phyloP scores from a whole-genome alignment of 35 echinoderm and acorn worm species.

The Apostichopus parvimensis region DNA sequence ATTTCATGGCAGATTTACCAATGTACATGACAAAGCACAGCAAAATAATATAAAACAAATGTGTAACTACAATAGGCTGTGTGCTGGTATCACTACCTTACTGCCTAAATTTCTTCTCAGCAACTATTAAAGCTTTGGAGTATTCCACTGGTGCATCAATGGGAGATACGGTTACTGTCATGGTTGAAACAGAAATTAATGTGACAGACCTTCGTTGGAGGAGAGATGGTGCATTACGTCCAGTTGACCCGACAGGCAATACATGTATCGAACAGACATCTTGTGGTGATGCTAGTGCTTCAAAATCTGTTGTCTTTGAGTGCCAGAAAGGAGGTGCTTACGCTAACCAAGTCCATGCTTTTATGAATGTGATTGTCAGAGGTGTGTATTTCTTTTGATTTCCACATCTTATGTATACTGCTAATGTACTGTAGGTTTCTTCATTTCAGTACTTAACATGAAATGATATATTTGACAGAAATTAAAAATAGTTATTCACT shows the following conservation, averaged over 20 bases:
- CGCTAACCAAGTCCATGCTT: not conserved
- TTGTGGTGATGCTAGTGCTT: not conserved
- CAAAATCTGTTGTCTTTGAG: not conserved
- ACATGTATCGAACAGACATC: accelerated
- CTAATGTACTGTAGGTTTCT: too few species aligned
- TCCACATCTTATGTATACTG: too few species aligned
- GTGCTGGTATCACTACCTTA: too few species aligned
- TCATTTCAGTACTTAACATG: too few species aligned
- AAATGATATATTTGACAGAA: too few species aligned
- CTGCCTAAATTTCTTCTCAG: not conserved
- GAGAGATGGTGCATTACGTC: not conserved
- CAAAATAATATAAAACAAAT: too few species aligned
- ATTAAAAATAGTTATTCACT: too few species aligned
- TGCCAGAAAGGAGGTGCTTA: not conserved
- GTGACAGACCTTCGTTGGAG: not conserved
- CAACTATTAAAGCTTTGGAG: not conserved
- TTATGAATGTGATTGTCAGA: slow-evolving; percentile 8
- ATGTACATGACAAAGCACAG: too few species aligned
- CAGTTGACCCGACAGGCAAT: accelerated
- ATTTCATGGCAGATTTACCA: too few species aligned
- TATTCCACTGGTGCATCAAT: not conserved
- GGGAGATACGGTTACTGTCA: not conserved
- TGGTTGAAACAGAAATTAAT: not conserved
- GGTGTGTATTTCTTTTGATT: not conserved
- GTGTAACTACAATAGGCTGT: too few species aligned